Base-by-base conservation (phyloP, 2,113 vertebrate genomes). In the Phrynocephalus versicolor region DNA sequence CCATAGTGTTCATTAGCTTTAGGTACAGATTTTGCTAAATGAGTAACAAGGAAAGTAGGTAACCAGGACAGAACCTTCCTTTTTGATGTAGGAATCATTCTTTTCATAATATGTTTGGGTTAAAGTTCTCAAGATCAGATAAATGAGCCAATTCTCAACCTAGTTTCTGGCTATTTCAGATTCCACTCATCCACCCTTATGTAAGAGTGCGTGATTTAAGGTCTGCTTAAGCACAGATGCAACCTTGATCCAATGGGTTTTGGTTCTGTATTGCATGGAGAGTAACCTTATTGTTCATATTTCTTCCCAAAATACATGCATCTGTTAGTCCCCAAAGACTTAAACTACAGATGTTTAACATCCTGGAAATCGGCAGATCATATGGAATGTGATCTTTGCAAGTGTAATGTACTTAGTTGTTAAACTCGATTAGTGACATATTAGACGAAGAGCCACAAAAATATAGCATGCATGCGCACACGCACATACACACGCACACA, bases 231-330 rank as follows among this genome's bases (percentile, higher is more conserved):
- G 93, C 87, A 76, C 79, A 90, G 89, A 83, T 89, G 89, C 82
- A 92, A 95, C 96, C 95, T 91, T 95, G 93, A 94, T 95, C 95
- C 92, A 95, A 95, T 91, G 75, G 23, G 90, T 88, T 92, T 84
- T 91, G 94, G 91, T 93, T 93, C 92, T 96, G 94, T 93, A 94
- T 91, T 95, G 96, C 95, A 95, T 95, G 95, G 93, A 96, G 95
- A 94, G 94, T 97, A 97, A 98, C 97, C 97, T 97, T 96, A 96
- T 94, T 96, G 96, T 97, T 97, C 96, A 96, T 96, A 95, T 97
- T 98, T 97, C 97, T 97, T 97, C 97, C 96, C 97, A 97, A 97
- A 97, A 96, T 96, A 97, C 97, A 97, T 97, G 96, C 97, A 97
- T 98, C 96, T 97, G 97, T 96, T 95, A 96, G 96, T 96, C 97